A percentile compares a stretch with the other conserved stretches of the same genome.
These are phyloP conservation scores for Gnathochromis pfefferi DNA, from an alignment of 2,113 vertebrate genomes.

Conservation along the genomic window DNA sequence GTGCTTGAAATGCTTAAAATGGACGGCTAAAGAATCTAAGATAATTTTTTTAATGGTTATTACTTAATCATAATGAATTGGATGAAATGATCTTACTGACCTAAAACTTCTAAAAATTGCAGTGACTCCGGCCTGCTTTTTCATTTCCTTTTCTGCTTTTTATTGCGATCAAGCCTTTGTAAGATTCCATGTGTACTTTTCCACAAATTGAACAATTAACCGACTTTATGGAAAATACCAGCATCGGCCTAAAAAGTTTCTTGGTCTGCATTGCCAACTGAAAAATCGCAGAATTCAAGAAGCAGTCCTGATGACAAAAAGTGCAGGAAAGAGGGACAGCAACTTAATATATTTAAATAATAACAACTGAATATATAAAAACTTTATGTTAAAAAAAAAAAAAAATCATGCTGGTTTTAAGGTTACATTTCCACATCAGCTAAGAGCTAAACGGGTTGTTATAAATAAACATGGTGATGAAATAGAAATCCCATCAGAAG, in stretches of 20 bases:
- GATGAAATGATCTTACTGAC: not conserved
- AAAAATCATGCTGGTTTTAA: not conserved
- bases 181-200: not conserved
- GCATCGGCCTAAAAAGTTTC: rapidly evolving
- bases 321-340: not conserved
- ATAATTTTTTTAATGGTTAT: not conserved
- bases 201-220: not conserved
- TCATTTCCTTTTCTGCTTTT: not conserved
- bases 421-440: not conserved
- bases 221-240: not conserved
- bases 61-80: not conserved
- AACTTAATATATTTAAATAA: not conserved
- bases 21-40: not conserved
- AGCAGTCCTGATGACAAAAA: not conserved
- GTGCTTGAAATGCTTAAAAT: not conserved
- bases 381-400: not conserved
- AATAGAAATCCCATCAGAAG: not conserved
- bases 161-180: not conserved
- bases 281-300: not conserved
- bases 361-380: rapidly evolving
- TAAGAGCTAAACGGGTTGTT: rapidly evolving
- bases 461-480: not conserved
- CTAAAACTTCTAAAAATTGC: not conserved
- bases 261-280: not conserved
- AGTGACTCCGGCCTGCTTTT: rapidly evolving